These are phyloP conservation scores for Nomada goodeniana DNA, from an alignment of 2,888 invertebrate species.

Conservation along the genomic window DNA sequence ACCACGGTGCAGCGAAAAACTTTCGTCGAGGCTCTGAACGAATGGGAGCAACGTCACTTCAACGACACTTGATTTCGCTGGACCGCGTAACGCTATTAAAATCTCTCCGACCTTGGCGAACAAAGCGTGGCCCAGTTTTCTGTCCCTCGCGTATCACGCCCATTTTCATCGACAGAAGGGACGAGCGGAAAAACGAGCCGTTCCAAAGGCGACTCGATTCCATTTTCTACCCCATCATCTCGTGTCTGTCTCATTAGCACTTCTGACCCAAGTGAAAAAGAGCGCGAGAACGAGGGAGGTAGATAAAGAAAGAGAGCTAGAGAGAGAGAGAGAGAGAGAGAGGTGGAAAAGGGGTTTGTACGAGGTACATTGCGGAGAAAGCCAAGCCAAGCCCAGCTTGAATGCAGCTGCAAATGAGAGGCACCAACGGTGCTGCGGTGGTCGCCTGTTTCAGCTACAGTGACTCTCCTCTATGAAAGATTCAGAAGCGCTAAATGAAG, in stretches of 20 bases:
- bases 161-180: conserved; percentile 26
- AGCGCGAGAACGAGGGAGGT: conserved; percentile 16
- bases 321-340: not conserved
- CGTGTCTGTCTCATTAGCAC: conserved; percentile 69
- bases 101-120: conserved; percentile 54
- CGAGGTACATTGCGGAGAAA: conserved; percentile 34
- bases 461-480: conserved; percentile 66
- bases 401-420: conserved; percentile 77
- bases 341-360: not conserved
- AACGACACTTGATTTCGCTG: not conserved
- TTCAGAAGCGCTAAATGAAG: conserved; percentile 74
- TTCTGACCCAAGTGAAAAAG: conserved; percentile 62
- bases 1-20: conserved; percentile 16
- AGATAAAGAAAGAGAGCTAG: conserved; percentile 19
- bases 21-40: not conserved
- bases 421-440: conserved; percentile 40
- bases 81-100: conserved; percentile 35
- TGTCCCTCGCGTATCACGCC: conserved; percentile 30
- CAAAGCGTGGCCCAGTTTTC: conserved; percentile 61
- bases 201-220: conserved; percentile 59
- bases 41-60: not conserved
- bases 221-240: conserved; percentile 67
- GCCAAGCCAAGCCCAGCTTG: conserved; percentile 52
- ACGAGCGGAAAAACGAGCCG: conserved; percentile 28
- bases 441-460: conserved; percentile 40